A percentile compares a stretch with the other conserved stretches of the same genome.
phyloP scores from a whole-genome alignment of 2,113 vertebrate genomes.

The Psammodynastes pulverulentus region DNA sequence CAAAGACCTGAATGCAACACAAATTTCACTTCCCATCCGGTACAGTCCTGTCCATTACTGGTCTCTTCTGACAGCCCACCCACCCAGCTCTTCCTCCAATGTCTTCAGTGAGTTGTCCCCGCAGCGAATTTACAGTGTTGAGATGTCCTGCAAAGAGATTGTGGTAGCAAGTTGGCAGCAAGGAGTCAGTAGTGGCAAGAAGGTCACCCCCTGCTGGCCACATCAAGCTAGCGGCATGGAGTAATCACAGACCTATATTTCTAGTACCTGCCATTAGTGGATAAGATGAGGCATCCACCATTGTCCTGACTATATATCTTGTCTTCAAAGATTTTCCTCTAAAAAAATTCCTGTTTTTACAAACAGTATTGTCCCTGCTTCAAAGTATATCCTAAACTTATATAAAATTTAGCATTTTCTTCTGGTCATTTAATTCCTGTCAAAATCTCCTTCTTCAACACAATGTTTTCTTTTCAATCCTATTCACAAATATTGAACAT shows the following conservation, averaged over 20 bases:
- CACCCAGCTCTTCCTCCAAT: neutral
- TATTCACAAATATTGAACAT: neutral
- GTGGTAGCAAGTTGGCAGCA: neutral
- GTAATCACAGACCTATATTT: neutral
- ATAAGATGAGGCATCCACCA: neutral
- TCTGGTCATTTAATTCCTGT: neutral
- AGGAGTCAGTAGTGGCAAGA: neutral
- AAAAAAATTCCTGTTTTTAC: too few species aligned
- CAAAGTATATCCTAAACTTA: neutral
- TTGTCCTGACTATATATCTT: neutral
- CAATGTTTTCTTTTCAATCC: neutral
- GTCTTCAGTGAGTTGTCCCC: neutral
- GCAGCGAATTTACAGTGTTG: neutral
- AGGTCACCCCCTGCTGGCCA: fast-evolving
- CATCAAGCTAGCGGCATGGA: fast-evolving
- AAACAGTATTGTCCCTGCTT: neutral
- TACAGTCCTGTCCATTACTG: fast-evolving
- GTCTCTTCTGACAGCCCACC: too few species aligned
- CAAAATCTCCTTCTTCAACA: neutral
- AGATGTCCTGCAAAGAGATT: neutral
- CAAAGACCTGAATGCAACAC: too few species aligned
- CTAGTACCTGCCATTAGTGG: neutral
- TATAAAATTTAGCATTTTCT: neutral
- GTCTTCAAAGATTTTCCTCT: neutral
- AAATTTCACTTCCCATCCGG: too few species aligned